Evolutionary conservation across 2,888 invertebrate species (phyloP).

Genomic region (Parnassius smintheus): DNA sequence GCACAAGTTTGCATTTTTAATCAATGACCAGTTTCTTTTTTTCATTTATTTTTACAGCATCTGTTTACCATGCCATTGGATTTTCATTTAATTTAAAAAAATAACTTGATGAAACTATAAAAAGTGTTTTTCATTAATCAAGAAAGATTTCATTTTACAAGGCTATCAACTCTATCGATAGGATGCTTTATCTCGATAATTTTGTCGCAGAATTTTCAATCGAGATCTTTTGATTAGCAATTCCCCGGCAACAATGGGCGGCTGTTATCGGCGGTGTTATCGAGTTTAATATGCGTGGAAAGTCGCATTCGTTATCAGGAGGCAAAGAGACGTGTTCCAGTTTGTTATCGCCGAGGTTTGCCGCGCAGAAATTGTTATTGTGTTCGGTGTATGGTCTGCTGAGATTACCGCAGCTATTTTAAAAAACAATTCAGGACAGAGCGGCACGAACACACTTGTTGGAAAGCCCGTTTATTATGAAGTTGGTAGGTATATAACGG

Average conservation of each 20-base stretch:
- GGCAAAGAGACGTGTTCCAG: conserved; percentile 56
- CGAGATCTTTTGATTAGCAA: conserved; percentile 72
- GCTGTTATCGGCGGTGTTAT: conserved; percentile 65
- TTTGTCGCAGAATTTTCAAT: conserved; percentile 61
- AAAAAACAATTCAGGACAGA: conserved; percentile 21
- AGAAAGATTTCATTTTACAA: conserved; percentile 44
- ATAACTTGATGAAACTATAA: no score
- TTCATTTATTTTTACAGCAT: no score
- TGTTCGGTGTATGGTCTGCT: conserved; percentile 67
- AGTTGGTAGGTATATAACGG: no score
- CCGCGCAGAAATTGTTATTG: conserved; percentile 68
- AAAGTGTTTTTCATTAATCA: not conserved
- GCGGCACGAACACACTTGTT: not conserved
- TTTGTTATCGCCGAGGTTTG: conserved; percentile 66
- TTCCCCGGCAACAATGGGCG: conserved; percentile 61
- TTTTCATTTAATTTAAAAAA: no score
- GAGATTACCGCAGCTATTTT: conserved; percentile 41
- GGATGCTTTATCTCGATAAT: conserved; percentile 10
- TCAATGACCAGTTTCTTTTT: no score
- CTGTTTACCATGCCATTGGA: no score
- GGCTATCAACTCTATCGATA: conserved; percentile 25
- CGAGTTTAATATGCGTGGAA: conserved; percentile 77
- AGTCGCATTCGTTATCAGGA: conserved; percentile 65
- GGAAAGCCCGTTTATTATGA: no score
- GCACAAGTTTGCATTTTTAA: not conserved